phyloP scores from a whole-genome alignment of 2,888 invertebrate species.

The Andrena bucephala region DNA sequence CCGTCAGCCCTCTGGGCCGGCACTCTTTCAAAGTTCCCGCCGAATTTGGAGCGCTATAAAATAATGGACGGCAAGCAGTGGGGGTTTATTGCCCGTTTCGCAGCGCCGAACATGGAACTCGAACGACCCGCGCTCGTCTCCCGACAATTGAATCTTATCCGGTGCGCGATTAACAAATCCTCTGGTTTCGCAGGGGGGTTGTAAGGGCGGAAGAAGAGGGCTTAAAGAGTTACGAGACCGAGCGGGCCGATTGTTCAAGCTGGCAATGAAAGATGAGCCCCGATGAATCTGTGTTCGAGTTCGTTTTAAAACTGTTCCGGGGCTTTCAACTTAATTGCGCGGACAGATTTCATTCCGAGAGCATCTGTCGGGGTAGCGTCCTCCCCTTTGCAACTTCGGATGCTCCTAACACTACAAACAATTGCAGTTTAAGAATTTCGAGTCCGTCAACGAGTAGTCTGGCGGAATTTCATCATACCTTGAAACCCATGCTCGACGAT shows the following conservation, averaged over 20 bases:
- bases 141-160: constrained; percentile 66
- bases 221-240: constrained; percentile 18
- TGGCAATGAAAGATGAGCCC: background rate
- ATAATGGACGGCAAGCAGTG: constrained; percentile 55
- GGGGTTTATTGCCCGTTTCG: constrained; percentile 71
- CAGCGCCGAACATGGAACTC: constrained; percentile 32
- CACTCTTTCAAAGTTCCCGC: constrained; percentile 60
- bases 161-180: constrained; percentile 43
- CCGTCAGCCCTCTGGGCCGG: constrained; percentile 15
- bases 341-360: background rate
- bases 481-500: background rate
- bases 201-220: background rate
- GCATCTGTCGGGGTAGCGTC: background rate
- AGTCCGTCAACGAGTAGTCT: background rate
- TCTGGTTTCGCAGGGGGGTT: background rate
- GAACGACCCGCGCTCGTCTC: constrained; percentile 29
- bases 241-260: constrained; percentile 21
- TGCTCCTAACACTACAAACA: background rate
- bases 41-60: constrained; percentile 62
- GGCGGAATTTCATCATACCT: background rate
- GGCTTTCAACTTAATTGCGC: constrained; percentile 14
- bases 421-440: background rate
- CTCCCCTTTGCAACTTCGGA: background rate
- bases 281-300: background rate
- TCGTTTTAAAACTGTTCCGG: constrained; percentile 1